These are phyloP conservation scores for Microplitis deprimator DNA, from an alignment of 2,888 invertebrate species.

Conservation along the genomic window DNA sequence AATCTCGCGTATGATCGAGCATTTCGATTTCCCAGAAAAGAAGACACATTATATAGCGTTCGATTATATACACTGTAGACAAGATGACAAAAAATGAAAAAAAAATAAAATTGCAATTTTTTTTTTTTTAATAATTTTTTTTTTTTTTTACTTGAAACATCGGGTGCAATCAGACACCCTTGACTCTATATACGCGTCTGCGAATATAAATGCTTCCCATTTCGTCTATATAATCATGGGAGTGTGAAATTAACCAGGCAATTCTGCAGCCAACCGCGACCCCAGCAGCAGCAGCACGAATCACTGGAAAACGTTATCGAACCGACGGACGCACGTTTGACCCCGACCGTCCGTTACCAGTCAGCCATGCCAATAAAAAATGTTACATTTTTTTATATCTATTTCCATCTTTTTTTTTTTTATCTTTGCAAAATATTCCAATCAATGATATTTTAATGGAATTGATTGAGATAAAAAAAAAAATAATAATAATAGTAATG, in stretches of 20 bases:
- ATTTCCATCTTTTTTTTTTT: slow-evolving; percentile 32
- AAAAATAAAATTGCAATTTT: slow-evolving; percentile 17
- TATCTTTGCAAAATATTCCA: slow-evolving; percentile 16
- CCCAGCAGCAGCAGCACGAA: slow-evolving; percentile 45
- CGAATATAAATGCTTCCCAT: slow-evolving; percentile 67
- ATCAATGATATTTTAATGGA: background rate
- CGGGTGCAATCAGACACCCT: slow-evolving; percentile 61
- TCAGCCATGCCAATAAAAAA: slow-evolving; percentile 10
- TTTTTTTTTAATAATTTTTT: slow-evolving; percentile 20
- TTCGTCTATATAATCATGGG: slow-evolving; percentile 69
- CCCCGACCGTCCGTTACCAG: slow-evolving; percentile 30
- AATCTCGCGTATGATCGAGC: slow-evolving; percentile 66
- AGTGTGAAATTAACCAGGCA: slow-evolving; percentile 70
- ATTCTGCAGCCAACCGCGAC: slow-evolving; percentile 65
- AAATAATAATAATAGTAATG: background rate
- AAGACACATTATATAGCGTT: slow-evolving; percentile 44
- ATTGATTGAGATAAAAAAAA: background rate
- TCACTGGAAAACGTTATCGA: slow-evolving; percentile 45
- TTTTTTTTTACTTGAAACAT: slow-evolving; percentile 53
- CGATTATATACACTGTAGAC: slow-evolving; percentile 37
- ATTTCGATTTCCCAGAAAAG: slow-evolving; percentile 57
- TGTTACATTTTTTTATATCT: slow-evolving; percentile 20
- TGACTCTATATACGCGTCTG: slow-evolving; percentile 52
- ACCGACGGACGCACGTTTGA: slow-evolving; percentile 37
- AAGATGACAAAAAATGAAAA: slow-evolving; percentile 31